A percentile compares a stretch with the other conserved stretches of the same genome.
Conservation (phyloP, 1,140 invertebrate species). For the Caerostris extrusa region DNA sequence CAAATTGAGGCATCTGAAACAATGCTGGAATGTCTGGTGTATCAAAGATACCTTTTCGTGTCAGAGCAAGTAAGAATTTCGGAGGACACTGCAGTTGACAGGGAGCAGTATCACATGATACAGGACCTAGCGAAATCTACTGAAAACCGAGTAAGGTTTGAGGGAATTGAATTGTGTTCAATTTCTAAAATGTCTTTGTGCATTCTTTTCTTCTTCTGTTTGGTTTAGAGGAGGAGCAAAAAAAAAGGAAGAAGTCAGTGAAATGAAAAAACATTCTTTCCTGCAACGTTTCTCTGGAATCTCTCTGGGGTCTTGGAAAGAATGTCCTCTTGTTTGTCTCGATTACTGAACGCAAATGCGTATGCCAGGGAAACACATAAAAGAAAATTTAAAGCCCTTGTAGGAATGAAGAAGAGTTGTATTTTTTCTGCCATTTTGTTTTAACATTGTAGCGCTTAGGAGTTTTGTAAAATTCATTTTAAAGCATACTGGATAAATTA, state of each 20-base stretch:
- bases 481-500: too few species aligned
- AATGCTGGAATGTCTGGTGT: slow-evolving; percentile 3
- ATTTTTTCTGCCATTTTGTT: neutral
- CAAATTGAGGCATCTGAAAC: neutral
- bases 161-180: slow-evolving; percentile 61
- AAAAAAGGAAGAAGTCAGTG: neutral
- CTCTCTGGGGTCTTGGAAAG: neutral
- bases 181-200: slow-evolving; percentile 59
- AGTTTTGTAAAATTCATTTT: too few species aligned
- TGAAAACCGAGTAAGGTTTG: slow-evolving; percentile 20
- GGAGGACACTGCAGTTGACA: slow-evolving; percentile 34
- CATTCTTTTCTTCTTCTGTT: slow-evolving; percentile 33
- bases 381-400: slow-evolving; percentile 2
- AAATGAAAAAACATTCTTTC: neutral
- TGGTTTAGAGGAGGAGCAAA: neutral
- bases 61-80: slow-evolving; percentile 20
- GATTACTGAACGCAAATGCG: slow-evolving; percentile 34
- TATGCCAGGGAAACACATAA: slow-evolving; percentile 18
- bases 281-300: neutral
- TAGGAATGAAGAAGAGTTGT: neutral
- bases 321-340: slow-evolving; percentile 38
- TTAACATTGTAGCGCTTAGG: too few species aligned
- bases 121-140: neutral
- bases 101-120: slow-evolving; percentile 49
- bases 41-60: neutral